Conservation (phyloP, 2,797 vertebrate genomes). For the Sebastes ruberrimus region DNA sequence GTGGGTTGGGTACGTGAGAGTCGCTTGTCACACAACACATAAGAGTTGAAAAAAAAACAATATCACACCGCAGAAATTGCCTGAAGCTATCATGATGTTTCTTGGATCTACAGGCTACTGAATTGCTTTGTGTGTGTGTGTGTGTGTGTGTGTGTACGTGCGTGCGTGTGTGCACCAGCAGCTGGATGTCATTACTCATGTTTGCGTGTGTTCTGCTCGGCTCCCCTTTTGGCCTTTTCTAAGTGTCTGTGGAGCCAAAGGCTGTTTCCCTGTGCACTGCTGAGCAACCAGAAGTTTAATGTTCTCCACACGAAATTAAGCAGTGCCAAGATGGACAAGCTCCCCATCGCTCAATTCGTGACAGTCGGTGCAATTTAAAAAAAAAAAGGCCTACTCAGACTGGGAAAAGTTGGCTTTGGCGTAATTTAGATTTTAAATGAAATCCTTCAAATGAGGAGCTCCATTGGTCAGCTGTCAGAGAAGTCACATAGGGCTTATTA, state of each 20-base stretch:
- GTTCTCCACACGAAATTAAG: conserved; percentile 45
- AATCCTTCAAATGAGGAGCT: conserved; percentile 6
- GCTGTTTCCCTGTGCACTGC: conserved; percentile 50
- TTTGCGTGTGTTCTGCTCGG: conserved; percentile 52
- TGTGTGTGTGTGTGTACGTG: conserved; percentile 23
- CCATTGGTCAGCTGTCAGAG: background rate
- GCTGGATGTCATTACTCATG: conserved; percentile 76
- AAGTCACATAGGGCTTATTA: background rate
- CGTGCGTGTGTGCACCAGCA: conserved; percentile 34
- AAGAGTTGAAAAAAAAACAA: background rate
- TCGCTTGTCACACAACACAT: background rate
- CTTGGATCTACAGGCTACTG: conserved; percentile 20
- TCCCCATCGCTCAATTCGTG: conserved; percentile 43
- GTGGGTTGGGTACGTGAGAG: background rate
- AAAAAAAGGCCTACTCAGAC: background rate
- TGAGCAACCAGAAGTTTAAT: conserved; percentile 66
- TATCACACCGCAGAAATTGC: background rate
- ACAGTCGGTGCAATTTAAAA: conserved; percentile 5
- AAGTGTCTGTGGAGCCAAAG: conserved; percentile 59
- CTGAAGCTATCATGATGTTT: conserved; percentile 4
- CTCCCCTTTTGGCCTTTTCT: conserved; percentile 69
- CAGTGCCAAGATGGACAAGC: conserved; percentile 41
- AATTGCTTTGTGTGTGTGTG: conserved; percentile 4
- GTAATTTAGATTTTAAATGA: background rate
- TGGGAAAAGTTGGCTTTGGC: background rate